Evolutionary conservation across 1,140 invertebrate species (phyloP).

Genomic region (Tetragnatha versicolor): DNA sequence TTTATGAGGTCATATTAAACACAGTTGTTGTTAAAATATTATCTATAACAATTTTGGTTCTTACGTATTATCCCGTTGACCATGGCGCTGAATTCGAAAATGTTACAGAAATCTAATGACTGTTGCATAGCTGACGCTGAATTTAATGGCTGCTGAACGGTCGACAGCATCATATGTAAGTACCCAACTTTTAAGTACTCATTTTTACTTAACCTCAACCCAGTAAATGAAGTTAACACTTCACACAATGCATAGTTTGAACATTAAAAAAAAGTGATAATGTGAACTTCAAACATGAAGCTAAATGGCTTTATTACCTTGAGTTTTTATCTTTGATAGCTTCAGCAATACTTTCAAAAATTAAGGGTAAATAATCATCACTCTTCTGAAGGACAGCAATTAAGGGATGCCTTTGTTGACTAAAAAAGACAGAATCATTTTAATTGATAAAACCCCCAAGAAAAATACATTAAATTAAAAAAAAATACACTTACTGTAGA

Average conservation of each 20-base stretch:
- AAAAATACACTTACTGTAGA: conserved; percentile 2
- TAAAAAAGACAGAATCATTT: not conserved
- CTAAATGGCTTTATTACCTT: not conserved
- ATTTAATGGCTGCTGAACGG: no score
- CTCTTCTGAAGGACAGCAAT: conserved; percentile 15
- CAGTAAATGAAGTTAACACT: not conserved
- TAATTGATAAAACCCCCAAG: not conserved
- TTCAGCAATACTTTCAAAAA: conserved; percentile 46
- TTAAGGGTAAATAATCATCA: conserved; percentile 35
- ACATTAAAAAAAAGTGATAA: not conserved
- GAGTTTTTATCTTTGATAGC: conserved; percentile 4
- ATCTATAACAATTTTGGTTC: no score
- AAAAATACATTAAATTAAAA: not conserved
- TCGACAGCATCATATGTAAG: no score
- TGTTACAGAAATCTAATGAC: no score
- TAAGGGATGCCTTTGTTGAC: conserved; percentile 30
- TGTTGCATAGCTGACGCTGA: no score
- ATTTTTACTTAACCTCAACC: not conserved
- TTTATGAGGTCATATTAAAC: no score
- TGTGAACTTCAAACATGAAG: not conserved
- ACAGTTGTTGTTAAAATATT: no score
- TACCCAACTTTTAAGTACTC: no score
- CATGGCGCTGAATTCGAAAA: no score
- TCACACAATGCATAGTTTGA: not conserved
- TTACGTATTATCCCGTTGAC: no score